phyloP scores from a whole-genome alignment of 1,140 invertebrate genomes.

The Hesperophylax magnus region DNA sequence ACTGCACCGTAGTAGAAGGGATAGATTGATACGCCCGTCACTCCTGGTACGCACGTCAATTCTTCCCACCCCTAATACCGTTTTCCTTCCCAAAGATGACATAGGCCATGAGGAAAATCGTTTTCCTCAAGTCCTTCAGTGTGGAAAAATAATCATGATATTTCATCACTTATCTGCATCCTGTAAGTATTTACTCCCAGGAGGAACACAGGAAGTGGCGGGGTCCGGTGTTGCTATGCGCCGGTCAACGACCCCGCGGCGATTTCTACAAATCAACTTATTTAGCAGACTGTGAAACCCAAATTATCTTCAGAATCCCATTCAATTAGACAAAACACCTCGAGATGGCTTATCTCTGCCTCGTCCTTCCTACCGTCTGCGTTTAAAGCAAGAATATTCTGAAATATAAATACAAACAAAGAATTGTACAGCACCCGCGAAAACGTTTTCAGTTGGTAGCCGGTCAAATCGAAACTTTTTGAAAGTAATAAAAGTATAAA shows the following conservation, averaged over 20 bases:
- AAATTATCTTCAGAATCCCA: neutral
- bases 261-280: conserved; percentile 52
- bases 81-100: too few species aligned
- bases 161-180: neutral
- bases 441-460: neutral
- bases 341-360: conserved; percentile 5
- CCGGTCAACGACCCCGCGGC: conserved; percentile 26
- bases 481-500: too few species aligned
- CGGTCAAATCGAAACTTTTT: too few species aligned
- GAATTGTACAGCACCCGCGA: neutral
- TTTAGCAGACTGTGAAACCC: conserved; percentile 52
- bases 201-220: conserved; percentile 16
- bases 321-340: neutral
- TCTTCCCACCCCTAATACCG: too few species aligned
- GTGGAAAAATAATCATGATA: too few species aligned
- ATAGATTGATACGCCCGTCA: too few species aligned
- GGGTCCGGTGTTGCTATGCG: conserved; percentile 43
- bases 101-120: too few species aligned
- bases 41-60: too few species aligned
- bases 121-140: too few species aligned
- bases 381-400: neutral
- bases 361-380: neutral
- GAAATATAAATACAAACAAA: neutral
- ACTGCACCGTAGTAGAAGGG: too few species aligned
- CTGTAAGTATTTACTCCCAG: too few species aligned